These are phyloP conservation scores for human (Homo sapiens) DNA, from an alignment of 2,113 vertebrate species.

Conservation along the genomic window GRCh38 chrY:17266001-17266500, in stretches of 20 bases:
- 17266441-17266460: background rate
- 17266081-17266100: no score
- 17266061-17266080: no score
- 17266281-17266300: background rate
- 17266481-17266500: background rate
- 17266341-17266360: background rate
- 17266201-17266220: background rate
- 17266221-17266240: background rate
- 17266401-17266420: background rate
- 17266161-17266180: background rate
- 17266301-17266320: background rate
- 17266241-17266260: background rate
- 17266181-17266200: background rate
- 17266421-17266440: background rate
- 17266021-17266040: no score
- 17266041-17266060: no score
- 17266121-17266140: no score
- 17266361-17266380: background rate
- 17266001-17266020: no score
- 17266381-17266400: background rate
- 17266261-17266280: background rate
- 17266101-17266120: no score
- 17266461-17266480: background rate
- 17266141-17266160: no score
- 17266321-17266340: background rate